Evolutionary conservation across 2,888 invertebrate genomes (phyloP), one percentile per base, ranked within the genome.

Genomic region (Leucoptera coffeella): DNA sequence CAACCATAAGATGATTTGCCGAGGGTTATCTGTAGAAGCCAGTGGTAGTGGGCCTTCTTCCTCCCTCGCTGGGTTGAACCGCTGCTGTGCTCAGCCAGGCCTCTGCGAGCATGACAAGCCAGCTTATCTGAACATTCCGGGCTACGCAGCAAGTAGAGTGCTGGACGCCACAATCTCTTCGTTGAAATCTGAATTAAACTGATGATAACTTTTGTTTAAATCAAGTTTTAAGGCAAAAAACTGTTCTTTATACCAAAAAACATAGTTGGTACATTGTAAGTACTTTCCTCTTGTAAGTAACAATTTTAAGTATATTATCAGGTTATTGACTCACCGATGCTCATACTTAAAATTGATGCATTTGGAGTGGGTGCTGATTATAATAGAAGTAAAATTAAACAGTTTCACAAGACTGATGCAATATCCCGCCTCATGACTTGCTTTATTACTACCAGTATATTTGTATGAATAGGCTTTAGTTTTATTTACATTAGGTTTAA

Each of bases 401-500:
- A 67, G 62, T 62, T 64, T 61, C 64, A 69, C 67, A 69, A 69
- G 69, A 69, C 69, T 69, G 69, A 69, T 67, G 64, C 67, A 67
- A 69, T 69, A 61, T 69, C 69, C 69, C 69, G 69, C 69, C 69
- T 69, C 69, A 67, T 60, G 54, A 69, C 65, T 69, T 69, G 69
- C 69, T 69, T 69, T 69, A 69, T 67, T 60, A 65, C 67, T 69
- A 69, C 69, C 67, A 67, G 60, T 59, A 7, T 17, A 17, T 17
- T 17, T 17, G 17, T 62, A 55, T 59, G 21, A 49, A 52, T 58
- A 65, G 56, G 43, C 37, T 54, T 56, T 62, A 65, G 57, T 50
- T 54, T 39, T 17, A 6, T 17, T 7, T 17, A 17, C 6, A 17
- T n/a, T n/a, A n/a, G n/a, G n/a, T n/a, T n/a, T n/a, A n/a, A n/a